A percentile compares a stretch with the other conserved stretches of the same genome.
Conservation (phyloP, 1,140 invertebrate species). For the Aphelenchoides besseyi region DNA sequence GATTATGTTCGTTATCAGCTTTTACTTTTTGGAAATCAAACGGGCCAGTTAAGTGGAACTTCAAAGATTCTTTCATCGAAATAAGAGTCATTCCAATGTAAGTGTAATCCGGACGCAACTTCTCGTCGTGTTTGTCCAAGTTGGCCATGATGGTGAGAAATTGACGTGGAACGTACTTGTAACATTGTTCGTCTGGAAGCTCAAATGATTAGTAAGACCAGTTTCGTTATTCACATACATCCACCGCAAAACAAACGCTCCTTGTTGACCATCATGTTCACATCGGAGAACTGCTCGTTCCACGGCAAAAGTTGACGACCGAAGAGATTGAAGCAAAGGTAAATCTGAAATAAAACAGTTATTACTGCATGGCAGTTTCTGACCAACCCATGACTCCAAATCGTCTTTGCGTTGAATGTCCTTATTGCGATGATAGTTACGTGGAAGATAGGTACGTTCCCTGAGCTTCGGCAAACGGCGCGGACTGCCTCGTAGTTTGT, state of each 20-base stretch:
- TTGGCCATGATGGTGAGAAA: slow-evolving; percentile 15
- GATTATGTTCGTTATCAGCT: too few relatives aligned
- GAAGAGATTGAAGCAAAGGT: slow-evolving; percentile 23
- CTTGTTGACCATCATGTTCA: slow-evolving; percentile 13
- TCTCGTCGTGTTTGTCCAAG: slow-evolving; percentile 9
- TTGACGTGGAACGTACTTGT: slow-evolving; percentile 18
- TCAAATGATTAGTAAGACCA: neutral
- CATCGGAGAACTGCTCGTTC: slow-evolving; percentile 10
- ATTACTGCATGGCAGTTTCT: too few relatives aligned
- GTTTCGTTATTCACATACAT: neutral
- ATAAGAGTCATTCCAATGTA: slow-evolving; percentile 18
- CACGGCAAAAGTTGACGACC: slow-evolving; percentile 16
- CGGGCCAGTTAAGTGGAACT: slow-evolving; percentile 16
- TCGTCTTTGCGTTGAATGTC: slow-evolving; percentile 22
- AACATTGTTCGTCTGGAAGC: slow-evolving; percentile 18
- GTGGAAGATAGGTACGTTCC: neutral
- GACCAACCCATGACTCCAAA: slow-evolving; percentile 21
- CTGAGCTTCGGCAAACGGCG: neutral
- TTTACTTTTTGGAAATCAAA: too few relatives aligned
- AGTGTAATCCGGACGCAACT: slow-evolving; percentile 19
- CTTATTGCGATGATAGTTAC: slow-evolving; percentile 15
- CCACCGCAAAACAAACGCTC: slow-evolving; percentile 24
- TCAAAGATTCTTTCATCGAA: slow-evolving; percentile 6
- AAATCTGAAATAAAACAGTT: too few relatives aligned
- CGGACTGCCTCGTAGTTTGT: neutral